Percentiles rank a stretch among this genome's conserved stretches.
phyloP scores from a whole-genome alignment of 1,140 invertebrate species.

The Bombus soroeensis region DNA sequence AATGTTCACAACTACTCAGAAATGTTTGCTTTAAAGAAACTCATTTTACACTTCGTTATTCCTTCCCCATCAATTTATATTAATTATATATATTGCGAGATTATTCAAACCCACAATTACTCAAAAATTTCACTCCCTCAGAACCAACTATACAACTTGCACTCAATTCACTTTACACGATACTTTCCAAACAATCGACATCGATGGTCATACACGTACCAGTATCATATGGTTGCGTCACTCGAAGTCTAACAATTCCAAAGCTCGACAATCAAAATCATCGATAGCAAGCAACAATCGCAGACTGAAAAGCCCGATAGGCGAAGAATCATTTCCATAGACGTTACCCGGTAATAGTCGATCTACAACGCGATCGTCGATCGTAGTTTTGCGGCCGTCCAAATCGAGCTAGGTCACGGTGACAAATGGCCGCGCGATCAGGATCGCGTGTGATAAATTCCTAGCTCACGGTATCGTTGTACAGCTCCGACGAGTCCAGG shows the following conservation, averaged over 20 bases:
- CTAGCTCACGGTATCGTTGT: slow-evolving; percentile 32
- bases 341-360: slow-evolving; percentile 26
- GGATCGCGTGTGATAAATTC: slow-evolving; percentile 59
- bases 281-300: not conserved
- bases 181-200: not conserved
- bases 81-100: too few species aligned
- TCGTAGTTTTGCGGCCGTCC: slow-evolving; percentile 47
- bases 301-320: not conserved
- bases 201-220: not conserved
- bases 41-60: too few species aligned
- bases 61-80: too few species aligned
- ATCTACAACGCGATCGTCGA: slow-evolving; percentile 39
- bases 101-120: too few species aligned
- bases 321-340: not conserved
- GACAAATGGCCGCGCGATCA: slow-evolving; percentile 51
- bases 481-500: slow-evolving; percentile 1
- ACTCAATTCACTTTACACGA: not conserved
- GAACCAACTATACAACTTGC: not conserved
- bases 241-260: too few species aligned
- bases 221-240: not conserved
- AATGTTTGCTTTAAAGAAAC: too few species aligned
- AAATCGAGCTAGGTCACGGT: slow-evolving; percentile 44
- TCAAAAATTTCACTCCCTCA: not conserved
- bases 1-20: too few species aligned
- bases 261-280: not conserved